phyloP scores from a whole-genome alignment of 1,140 invertebrate genomes.

The Babylonia areolata region DNA sequence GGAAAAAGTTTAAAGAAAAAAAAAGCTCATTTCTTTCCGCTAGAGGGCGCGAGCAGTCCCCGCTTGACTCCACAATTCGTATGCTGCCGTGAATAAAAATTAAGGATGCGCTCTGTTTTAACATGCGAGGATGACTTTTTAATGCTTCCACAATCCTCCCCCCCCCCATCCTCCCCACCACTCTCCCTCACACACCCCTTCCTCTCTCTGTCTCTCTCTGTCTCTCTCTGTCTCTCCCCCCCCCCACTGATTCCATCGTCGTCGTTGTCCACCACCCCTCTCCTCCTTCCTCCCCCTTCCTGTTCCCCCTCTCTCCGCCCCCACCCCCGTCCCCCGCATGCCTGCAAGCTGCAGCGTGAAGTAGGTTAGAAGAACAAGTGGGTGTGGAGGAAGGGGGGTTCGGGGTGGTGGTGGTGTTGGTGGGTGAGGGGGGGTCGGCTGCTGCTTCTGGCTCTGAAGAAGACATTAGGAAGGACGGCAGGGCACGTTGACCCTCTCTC shows the following conservation, averaged over 20 bases:
- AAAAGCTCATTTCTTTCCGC: constrained; percentile 13
- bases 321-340: not conserved
- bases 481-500: not conserved
- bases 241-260: not conserved
- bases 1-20: not conserved
- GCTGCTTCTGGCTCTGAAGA: not conserved
- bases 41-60: not conserved
- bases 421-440: not conserved
- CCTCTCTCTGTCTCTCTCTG: not conserved
- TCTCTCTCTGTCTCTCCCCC: not conserved
- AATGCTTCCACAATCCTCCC: not conserved
- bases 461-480: not conserved
- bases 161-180: not conserved
- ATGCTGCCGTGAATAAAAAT: constrained; percentile 27
- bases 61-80: constrained; percentile 25
- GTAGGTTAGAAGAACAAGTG: constrained; percentile 27
- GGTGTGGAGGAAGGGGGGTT: not conserved
- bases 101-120: constrained; percentile 23
- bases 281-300: not conserved
- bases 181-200: not conserved
- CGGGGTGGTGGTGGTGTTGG: not conserved
- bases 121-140: not conserved
- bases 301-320: not conserved
- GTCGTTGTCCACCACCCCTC: not conserved
- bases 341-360: not conserved